phyloP scores from a whole-genome alignment of 1,140 invertebrate genomes.

The Camponotus pennsylvanicus region DNA sequence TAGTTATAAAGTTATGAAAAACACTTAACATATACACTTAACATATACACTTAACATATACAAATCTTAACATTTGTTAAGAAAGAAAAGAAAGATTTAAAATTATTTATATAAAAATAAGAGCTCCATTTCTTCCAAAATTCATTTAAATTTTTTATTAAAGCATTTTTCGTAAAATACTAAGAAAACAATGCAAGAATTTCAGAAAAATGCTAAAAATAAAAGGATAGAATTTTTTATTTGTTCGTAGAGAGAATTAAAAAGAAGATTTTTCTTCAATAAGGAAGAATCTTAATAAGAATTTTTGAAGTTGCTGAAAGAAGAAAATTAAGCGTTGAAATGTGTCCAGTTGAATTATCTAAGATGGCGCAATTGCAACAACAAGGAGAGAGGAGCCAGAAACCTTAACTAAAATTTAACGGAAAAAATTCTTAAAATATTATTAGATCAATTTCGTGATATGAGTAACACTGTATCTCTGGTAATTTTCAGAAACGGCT shows the following conservation, averaged over 20 bases:
- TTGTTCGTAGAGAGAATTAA: background rate
- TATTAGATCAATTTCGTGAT: constrained; percentile 64
- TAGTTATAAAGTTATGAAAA: background rate
- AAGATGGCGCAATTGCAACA: background rate
- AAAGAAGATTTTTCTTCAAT: background rate
- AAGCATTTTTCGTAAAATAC: background rate
- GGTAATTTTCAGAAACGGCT: constrained; percentile 83
- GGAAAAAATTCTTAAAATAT: constrained; percentile 60
- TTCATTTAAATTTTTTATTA: background rate
- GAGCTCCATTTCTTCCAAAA: constrained; percentile 18
- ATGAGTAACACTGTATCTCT: constrained; percentile 75
- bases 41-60: background rate
- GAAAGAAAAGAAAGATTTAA: background rate
- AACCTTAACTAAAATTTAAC: constrained; percentile 41
- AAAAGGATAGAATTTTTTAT: background rate
- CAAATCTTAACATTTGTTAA: constrained; percentile 1
- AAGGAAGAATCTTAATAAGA: background rate
- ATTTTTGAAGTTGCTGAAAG: background rate
- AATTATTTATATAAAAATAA: background rate
- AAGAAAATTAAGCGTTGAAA: background rate
- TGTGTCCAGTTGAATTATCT: background rate
- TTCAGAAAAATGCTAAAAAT: constrained; percentile 6
- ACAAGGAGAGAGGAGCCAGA: constrained; percentile 33
- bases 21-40: background rate
- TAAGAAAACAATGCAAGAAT: background rate